phyloP scores from a whole-genome alignment of 2,888 invertebrate genomes.

The Drosophila meridionalis region DNA sequence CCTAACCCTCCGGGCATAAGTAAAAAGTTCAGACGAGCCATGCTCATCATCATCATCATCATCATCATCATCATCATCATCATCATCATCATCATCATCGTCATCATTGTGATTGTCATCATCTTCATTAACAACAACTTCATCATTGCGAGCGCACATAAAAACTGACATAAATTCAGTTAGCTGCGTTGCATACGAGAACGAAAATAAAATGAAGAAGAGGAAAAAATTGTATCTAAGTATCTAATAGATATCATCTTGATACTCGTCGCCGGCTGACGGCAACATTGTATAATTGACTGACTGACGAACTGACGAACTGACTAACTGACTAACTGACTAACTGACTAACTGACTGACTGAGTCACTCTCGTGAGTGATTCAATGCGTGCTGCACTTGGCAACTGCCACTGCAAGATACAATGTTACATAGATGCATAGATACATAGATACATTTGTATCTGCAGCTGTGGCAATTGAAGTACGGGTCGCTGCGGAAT shows the following conservation, averaged over 20 bases:
- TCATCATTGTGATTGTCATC: constrained; percentile 19
- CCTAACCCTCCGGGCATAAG: constrained; percentile 44
- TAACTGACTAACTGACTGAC: constrained; percentile 18
- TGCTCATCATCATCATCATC: constrained; percentile 37
- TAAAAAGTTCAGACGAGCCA: constrained; percentile 55
- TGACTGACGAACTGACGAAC: constrained; percentile 37
- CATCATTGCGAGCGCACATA: constrained; percentile 43
- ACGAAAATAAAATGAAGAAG: constrained; percentile 1
- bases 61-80: constrained; percentile 15
- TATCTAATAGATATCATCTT: constrained; percentile 78
- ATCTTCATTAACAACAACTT: constrained; percentile 19
- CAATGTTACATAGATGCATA: constrained; percentile 7
- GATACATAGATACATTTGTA: constrained; percentile 21
- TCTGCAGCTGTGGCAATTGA: constrained; percentile 20
- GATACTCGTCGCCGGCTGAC: constrained; percentile 44
- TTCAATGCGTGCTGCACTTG: constrained; percentile 71
- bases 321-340: constrained; percentile 28
- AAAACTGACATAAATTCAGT: constrained; percentile 78
- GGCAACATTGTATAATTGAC: constrained; percentile 68
- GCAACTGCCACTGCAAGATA: constrained; percentile 37
- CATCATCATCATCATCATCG: constrained; percentile 17
- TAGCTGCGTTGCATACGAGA: constrained; percentile 70
- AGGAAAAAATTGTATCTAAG: constrained; percentile 37
- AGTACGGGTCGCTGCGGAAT: constrained; percentile 37
- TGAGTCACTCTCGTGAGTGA: constrained; percentile 40